Conservation (phyloP, 2,888 invertebrate genomes). For the Prosapia bicincta region DNA sequence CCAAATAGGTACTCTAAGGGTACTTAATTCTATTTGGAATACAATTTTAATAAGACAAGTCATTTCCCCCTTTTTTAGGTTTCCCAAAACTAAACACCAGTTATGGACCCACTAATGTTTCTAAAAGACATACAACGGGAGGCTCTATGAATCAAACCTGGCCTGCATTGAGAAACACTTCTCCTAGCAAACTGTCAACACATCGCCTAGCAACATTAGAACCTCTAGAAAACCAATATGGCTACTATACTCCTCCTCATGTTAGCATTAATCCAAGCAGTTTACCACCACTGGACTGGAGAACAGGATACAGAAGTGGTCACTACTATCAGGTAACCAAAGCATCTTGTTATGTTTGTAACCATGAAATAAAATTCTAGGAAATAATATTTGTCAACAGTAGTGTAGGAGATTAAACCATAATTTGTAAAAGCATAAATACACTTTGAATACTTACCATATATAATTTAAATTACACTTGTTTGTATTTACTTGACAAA, state of each 20-base stretch:
- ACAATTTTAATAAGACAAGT: too few relatives aligned
- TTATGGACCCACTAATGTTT: conserved; percentile 22
- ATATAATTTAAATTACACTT: too few relatives aligned
- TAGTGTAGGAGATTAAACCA: too few relatives aligned
- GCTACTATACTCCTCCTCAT: conserved; percentile 19
- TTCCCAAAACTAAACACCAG: conserved; percentile 33
- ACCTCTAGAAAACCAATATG: conserved; percentile 22
- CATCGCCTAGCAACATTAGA: conserved; percentile 17
- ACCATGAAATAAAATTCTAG: too few relatives aligned
- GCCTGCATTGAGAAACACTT: conserved; percentile 28
- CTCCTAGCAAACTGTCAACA: conserved; percentile 7
- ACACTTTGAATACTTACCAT: too few relatives aligned
- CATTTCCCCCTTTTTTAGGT: conserved; percentile 13
- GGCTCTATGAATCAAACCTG: conserved; percentile 33
- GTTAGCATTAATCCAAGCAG: conserved; percentile 33
- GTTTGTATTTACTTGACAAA: too few relatives aligned
- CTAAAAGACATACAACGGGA: conserved; percentile 3
- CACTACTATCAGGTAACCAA: background rate
- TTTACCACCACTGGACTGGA: conserved; percentile 19
- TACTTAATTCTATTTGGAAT: too few relatives aligned
- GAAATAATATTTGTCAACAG: too few relatives aligned
- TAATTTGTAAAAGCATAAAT: too few relatives aligned
- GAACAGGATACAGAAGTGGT: background rate
- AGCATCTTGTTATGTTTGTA: too few relatives aligned
- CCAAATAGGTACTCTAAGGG: too few relatives aligned